A percentile compares a stretch with the other conserved stretches of the same genome.
Evolutionary conservation across 2,113 vertebrate genomes (phyloP).

Genomic region (Archocentrus centrarchus): DNA sequence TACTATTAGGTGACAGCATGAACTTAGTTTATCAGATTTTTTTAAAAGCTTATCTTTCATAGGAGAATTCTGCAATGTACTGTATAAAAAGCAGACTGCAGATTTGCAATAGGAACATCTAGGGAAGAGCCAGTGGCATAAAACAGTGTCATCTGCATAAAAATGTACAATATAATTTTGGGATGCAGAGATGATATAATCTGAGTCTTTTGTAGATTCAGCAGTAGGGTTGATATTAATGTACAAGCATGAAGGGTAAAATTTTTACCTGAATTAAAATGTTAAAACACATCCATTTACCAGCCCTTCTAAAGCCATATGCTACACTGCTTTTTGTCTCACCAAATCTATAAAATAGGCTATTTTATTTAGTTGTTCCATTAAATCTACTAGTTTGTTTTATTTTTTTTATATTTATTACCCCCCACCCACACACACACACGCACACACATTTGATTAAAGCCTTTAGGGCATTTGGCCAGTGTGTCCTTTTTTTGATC

Average conservation of each 20-base stretch:
- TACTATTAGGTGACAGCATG: not conserved
- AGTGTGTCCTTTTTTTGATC: not conserved
- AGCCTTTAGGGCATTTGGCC: not conserved
- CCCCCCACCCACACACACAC: too few species aligned
- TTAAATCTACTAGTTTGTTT: not conserved
- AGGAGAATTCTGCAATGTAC: too few species aligned
- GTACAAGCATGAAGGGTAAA: not conserved
- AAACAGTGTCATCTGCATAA: not conserved
- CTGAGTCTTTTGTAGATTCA: not conserved
- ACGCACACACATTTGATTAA: not conserved
- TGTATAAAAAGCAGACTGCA: too few species aligned
- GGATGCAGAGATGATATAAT: not conserved
- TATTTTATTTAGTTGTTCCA: not conserved
- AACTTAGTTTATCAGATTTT: too few species aligned
- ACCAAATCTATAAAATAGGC: not conserved
- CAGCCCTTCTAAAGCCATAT: not conserved
- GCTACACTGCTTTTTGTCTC: not conserved
- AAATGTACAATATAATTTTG: not conserved
- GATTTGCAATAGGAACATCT: too few species aligned
- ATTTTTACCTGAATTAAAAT: fast-evolving
- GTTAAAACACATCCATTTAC: not conserved
- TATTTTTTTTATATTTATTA: not conserved
- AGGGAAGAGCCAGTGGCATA: not conserved
- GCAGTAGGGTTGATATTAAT: not conserved
- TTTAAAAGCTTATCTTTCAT: too few species aligned